Base-by-base conservation (phyloP, 1,140 invertebrate genomes). In the Cheumatopsyche charites region DNA sequence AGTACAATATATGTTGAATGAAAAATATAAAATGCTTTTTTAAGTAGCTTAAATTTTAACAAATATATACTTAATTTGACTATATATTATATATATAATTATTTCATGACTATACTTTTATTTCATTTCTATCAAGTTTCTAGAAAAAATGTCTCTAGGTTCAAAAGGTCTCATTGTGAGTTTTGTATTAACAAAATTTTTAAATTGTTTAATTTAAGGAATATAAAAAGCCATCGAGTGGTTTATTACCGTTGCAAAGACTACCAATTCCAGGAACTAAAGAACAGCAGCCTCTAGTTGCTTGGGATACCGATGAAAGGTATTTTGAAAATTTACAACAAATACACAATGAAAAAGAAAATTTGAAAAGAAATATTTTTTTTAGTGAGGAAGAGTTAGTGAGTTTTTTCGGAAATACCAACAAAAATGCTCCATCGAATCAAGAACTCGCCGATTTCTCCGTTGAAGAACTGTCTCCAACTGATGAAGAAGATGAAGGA, bases 241-340 rank as follows among this genome's bases (percentile, higher is more conserved):
- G 76, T 70, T 79, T 88, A 47, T 88, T 88, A 76, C 86, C 86
- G 6, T 87, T 88, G 67, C 84, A 88, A 76, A 83, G 87, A 78
- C 79, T 88, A 74, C 83, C 85, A 7, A 86, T 88, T 77, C 86
- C 87, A 13, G 83, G 82, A 26, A 83, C 78, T 17, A 86, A 85
- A 75, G 87, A 88, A 73, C 82, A 86, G 76, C 82, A 86, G 77
- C 86, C 87, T 17, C 78, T 89, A 15, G 87, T 89, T 4, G 87
- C 88, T 75, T 88, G 84, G 84, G 83, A 86, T 67, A 82, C 83
- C 11, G 84, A 85, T 75, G 83, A 86, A 43, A 85, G 83, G 83
- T 84, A 55, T 45, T 19, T 45, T 47, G 45, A 3, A 41, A 21
- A 52, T 41, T 49, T 62, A 62, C 4, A 19, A 42, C n/a, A 61